Base-by-base conservation (phyloP, 2,888 invertebrate species). In the Aethes cnicana region DNA sequence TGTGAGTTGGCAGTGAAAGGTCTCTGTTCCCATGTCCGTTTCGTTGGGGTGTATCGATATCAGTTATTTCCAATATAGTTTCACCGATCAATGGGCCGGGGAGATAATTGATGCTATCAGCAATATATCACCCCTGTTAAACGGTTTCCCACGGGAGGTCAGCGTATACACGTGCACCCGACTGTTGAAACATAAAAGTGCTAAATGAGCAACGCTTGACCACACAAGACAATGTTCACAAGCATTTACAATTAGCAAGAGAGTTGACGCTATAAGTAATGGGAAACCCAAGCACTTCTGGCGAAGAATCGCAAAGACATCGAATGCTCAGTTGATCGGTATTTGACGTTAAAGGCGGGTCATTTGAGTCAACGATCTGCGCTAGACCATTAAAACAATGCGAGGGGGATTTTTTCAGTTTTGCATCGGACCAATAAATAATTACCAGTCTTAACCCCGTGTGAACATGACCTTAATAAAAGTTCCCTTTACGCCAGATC, bases 371-470 rank as follows among this genome's bases (percentile, higher is more conserved):
- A 14, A 3, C 30, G 16, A 47, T 47, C 35, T 28, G 18, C 8
- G 35, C 16, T 17, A 21, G 48, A 64, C 71, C 62, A 70, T 76
- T 76, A 59, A 72, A 76, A 78, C 72, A 74, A 74, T 63, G 58
- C 58, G 56, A 69, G 74, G 80, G 79, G 73, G 61, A 62, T 60
- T 66, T 66, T 72, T 70, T 77, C 68, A 72, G 72, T 75, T 80
- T 77, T 72, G 72, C 76, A 68, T 72, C 77, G 79, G 74, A 83
- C 80, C 80, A 77, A 84, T 84, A 81, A 83, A 79, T 80, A 78
- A 77, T 76, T 72, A 71, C 57, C 57, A 66, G 58, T 65, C 63
- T 66, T 64, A 69, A 75, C 65, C 69, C 68, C 81, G 81, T 84
- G 84, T 78, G 85, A 83, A 82, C 72, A 68, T 75, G 72, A 76